Evolutionary conservation across 2,113 vertebrate genomes (phyloP).

Genomic region (Manacus vitellinus): DNA sequence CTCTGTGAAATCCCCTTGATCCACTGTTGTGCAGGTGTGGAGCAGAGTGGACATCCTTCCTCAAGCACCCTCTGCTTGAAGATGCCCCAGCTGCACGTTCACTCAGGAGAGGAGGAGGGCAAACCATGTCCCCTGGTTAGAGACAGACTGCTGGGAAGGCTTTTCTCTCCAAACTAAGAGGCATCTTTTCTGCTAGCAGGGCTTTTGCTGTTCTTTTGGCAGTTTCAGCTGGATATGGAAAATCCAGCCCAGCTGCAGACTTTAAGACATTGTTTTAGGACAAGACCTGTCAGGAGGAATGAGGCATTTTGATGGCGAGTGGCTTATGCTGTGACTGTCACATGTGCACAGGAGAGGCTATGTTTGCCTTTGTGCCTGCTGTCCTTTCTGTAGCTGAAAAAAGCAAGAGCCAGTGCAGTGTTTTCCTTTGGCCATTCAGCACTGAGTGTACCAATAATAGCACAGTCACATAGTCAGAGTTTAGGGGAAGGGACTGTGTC

Average conservation of each 20-base stretch:
- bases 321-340: neutral
- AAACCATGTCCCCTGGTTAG: neutral
- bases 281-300: constrained; percentile 14
- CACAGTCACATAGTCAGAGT: neutral
- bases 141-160: neutral
- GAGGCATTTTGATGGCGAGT: neutral
- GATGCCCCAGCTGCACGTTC: neutral
- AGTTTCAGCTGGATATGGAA: neutral
- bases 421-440: constrained; percentile 26
- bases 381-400: constrained; percentile 25
- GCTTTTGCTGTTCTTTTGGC: constrained; percentile 31
- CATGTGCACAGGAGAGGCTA: constrained; percentile 8
- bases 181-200: neutral
- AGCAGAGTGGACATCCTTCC: neutral
- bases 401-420: neutral
- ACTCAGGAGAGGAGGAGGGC: neutral
- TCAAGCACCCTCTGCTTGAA: neutral
- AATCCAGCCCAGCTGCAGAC: constrained; percentile 8
- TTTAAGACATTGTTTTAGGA: constrained; percentile 19
- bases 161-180: neutral
- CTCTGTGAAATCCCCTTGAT: neutral
- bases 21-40: neutral
- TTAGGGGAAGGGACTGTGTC: neutral
- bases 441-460: neutral
- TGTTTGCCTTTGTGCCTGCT: constrained; percentile 44